Percentiles rank a stretch among this genome's conserved stretches.
These are phyloP conservation scores for Columba janthina DNA, from an alignment of 2,113 vertebrate genomes.

Conservation along the genomic window DNA sequence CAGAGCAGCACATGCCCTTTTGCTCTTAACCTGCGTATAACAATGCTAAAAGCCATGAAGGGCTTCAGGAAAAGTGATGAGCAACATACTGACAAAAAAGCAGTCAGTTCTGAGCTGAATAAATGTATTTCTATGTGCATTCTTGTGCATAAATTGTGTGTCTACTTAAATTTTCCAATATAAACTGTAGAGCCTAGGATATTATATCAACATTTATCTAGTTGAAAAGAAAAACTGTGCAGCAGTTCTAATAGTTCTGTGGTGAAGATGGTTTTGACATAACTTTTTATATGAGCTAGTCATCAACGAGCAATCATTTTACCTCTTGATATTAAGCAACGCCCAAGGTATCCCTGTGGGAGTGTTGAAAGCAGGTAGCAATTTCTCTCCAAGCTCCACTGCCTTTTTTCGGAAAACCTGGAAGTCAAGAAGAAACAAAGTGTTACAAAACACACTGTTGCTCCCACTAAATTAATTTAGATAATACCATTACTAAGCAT, in stretches of 20 bases:
- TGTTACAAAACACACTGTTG: not conserved
- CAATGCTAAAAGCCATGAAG: not conserved
- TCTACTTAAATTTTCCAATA: not conserved
- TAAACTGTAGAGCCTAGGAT: not conserved
- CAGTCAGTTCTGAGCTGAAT: not conserved
- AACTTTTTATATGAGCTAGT: not conserved
- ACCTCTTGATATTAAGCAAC: slow-evolving; percentile 98
- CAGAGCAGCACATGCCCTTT: not conserved
- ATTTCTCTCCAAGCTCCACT: slow-evolving; percentile 93
- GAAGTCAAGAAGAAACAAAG: slow-evolving; percentile 66
- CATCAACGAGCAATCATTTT: slow-evolving; percentile 64
- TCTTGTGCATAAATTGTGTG: accelerated
- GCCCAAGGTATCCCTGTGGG: slow-evolving; percentile 98
- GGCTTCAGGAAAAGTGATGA: not conserved
- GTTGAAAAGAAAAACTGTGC: not conserved
- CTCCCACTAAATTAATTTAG: not conserved
- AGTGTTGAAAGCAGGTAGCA: slow-evolving; percentile 96
- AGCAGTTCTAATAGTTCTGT: not conserved
- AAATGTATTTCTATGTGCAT: not conserved
- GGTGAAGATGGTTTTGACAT: not conserved
- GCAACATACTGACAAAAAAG: not conserved
- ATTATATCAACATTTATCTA: not conserved
- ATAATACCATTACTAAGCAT: not conserved
- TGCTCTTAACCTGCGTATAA: not conserved
- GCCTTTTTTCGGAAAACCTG: slow-evolving; percentile 94